phyloP scores from a whole-genome alignment of 2,113 vertebrate species.

The Mungos mungo region DNA sequence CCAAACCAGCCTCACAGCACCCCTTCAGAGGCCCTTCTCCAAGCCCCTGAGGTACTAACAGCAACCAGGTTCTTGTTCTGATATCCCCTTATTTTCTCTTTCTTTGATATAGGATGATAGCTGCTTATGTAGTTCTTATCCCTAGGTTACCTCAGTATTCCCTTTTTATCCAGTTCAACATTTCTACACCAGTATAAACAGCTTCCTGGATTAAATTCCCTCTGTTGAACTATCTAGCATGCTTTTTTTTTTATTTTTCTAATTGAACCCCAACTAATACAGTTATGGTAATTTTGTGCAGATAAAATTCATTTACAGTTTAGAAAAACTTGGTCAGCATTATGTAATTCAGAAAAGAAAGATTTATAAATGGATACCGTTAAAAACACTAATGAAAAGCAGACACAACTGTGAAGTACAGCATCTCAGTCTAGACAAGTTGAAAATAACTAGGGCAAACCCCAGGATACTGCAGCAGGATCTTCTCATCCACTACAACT shows the following conservation, averaged over 20 bases:
- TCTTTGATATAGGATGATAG: not conserved
- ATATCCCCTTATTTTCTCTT: not conserved
- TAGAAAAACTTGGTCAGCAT: not conserved
- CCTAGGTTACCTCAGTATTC: not conserved
- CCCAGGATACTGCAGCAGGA: not conserved
- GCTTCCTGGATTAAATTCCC: not conserved
- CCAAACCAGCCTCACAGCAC: not conserved
- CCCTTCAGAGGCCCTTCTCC: not conserved
- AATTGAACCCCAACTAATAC: not conserved
- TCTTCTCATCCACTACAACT: slow-evolving; percentile 40
- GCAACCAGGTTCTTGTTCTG: not conserved
- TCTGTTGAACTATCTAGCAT: not conserved
- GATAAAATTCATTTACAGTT: not conserved
- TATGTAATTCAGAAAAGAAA: not conserved
- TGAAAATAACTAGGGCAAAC: slow-evolving; percentile 69
- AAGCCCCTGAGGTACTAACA: not conserved
- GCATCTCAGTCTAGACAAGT: slow-evolving; percentile 39
- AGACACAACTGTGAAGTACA: slow-evolving; percentile 7
- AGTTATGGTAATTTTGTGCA: not conserved
- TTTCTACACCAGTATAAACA: not conserved
- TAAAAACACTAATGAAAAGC: slow-evolving; percentile 25
- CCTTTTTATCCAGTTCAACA: not conserved
- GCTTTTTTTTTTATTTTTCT: not conserved
- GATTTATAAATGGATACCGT: not conserved
- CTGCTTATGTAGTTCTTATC: not conserved